These are phyloP conservation scores for Drosophila incognita DNA, from an alignment of 2,888 invertebrate genomes.

Conservation along the genomic window DNA sequence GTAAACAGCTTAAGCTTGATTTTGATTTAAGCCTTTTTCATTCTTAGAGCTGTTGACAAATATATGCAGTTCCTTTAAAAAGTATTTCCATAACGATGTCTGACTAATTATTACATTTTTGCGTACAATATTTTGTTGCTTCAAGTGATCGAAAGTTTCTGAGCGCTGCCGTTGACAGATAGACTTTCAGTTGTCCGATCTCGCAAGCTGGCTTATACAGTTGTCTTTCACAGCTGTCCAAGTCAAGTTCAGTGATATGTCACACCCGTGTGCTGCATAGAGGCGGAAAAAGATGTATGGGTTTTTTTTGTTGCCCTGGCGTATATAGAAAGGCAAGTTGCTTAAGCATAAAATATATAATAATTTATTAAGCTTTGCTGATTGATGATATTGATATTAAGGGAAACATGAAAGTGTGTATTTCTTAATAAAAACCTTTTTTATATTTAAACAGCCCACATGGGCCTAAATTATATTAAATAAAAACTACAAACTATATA, in stretches of 20 bases:
- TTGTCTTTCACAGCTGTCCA: not conserved
- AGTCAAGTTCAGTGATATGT: not conserved
- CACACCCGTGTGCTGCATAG: not conserved
- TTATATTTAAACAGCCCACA: not conserved
- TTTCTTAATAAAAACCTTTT: not conserved
- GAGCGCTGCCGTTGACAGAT: not conserved
- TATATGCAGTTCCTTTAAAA: not conserved
- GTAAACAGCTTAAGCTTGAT: not conserved
- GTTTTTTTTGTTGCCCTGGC: not conserved
- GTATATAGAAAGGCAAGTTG: not conserved
- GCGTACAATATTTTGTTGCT: too few relatives aligned
- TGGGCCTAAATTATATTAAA: not conserved
- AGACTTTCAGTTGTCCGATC: not conserved
- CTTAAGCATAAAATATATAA: not conserved
- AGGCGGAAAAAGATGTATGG: not conserved
- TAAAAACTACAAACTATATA: not conserved
- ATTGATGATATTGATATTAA: too few relatives aligned
- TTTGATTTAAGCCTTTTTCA: not conserved
- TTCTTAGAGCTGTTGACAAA: not conserved
- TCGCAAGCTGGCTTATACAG: not conserved
- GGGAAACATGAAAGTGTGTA: not conserved
- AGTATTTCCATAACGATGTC: not conserved
- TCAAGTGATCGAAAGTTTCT: not conserved
- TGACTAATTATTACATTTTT: too few relatives aligned
- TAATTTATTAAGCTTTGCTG: not conserved